Base-by-base conservation (phyloP, 1,140 invertebrate species). In the Macrotrachela quadricornifera region DNA sequence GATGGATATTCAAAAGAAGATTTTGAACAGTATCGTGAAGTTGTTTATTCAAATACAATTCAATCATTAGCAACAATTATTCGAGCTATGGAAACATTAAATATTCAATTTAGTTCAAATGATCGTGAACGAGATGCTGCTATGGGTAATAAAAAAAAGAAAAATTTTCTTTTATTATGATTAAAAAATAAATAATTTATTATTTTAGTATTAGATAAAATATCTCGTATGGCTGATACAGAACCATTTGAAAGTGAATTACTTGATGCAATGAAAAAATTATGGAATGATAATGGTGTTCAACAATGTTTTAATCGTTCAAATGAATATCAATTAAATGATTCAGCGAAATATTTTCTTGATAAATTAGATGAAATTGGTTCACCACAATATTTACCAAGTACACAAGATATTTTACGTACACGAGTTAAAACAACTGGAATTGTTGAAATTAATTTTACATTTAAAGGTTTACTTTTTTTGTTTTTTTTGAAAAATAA, bases 311-410 rank as follows among this genome's bases (percentile, higher is more conserved):
- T 96, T 73, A 85, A 85, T 44, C 37, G 53, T 71, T 95, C 90
- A 70, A 97, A 97, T 75, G 94, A 99, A 78, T 99, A 99, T 74
- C 94, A 99, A 75, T 80, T 99, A 65, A 99, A 97, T 73, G 94
- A 99, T 74, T 97, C 91, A 60, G 94, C 94, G 65, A 96, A 97
- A 92, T 97, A 99, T 60, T 75, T 74, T 64, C 63, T 77, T 53
- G 74, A 76, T 64, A 67, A 74, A 59, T 77, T 99, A 71, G 90
- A 96, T 72, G 82, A 91, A 73, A 80, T 95, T 76, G 88, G 88
- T 61, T 83, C 82, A 62, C 84, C 82, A 70, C 85, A 91, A 63
- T 97, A 97, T 74, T 84, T 94, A 72, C 92, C 92, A 61, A 95
- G 87, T 59, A 91, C 97, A 74, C 94, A 99, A 73, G 94, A 99